These are phyloP conservation scores for Diorhabda elongata DNA, from an alignment of 1,140 invertebrate genomes.

Conservation along the genomic window DNA sequence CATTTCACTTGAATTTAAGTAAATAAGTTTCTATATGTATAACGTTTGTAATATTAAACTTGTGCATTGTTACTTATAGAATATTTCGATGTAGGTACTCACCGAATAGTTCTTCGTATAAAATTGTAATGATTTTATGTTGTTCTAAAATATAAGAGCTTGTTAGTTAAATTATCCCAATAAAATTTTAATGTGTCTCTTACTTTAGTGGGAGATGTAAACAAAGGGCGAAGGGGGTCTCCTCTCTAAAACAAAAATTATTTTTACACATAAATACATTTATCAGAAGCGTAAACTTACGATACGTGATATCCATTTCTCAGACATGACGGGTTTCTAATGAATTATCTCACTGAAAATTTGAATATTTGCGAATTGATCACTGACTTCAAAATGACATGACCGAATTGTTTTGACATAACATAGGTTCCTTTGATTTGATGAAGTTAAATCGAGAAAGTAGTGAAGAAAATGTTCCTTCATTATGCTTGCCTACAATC, in stretches of 20 bases:
- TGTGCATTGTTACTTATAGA: too few species aligned
- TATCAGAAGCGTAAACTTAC: slow-evolving; percentile 4
- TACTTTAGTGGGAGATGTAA: background rate
- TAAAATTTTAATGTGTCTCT: background rate
- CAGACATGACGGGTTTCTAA: background rate
- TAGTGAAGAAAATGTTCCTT: too few species aligned
- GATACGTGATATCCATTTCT: slow-evolving; percentile 10
- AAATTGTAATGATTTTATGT: slow-evolving; percentile 9
- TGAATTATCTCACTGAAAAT: background rate
- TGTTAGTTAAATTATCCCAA: background rate
- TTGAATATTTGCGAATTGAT: too few species aligned
- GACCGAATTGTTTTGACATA: too few species aligned
- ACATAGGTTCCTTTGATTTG: too few species aligned
- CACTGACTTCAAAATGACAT: too few species aligned
- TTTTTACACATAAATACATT: background rate
- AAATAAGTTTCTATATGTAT: too few species aligned
- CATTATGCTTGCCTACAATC: too few species aligned
- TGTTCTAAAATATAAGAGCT: slow-evolving; percentile 1
- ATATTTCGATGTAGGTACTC: slow-evolving; percentile 5
- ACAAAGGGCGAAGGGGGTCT: background rate
- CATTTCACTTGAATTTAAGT: too few species aligned
- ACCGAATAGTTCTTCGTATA: slow-evolving; percentile 22
- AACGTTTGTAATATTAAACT: too few species aligned
- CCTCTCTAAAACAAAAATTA: background rate
- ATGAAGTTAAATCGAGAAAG: too few species aligned